A percentile compares a stretch with the other conserved stretches of the same genome.
These are phyloP conservation scores for Girardia tigrina DNA, from an alignment of 2,888 invertebrate genomes.

Conservation along the genomic window DNA sequence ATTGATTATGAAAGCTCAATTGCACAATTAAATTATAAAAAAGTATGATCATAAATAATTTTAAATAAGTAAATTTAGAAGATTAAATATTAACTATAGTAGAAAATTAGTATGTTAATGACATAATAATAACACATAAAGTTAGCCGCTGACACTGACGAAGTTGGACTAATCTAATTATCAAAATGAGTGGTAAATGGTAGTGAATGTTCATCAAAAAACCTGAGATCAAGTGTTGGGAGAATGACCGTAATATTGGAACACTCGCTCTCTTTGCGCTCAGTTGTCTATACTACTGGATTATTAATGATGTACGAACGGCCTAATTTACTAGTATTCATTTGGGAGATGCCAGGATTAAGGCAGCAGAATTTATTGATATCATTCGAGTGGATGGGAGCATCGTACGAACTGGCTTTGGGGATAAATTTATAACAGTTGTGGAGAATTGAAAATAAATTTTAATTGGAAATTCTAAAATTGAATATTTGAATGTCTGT, in stretches of 20 bases:
- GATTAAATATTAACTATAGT: slow-evolving; percentile 14
- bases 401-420: neutral
- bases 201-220: neutral
- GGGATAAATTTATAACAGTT: neutral
- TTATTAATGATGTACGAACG: slow-evolving; percentile 20
- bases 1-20: no score
- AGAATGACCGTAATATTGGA: slow-evolving; percentile 10
- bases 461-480: slow-evolving; percentile 10
- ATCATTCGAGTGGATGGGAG: neutral
- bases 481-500: slow-evolving; percentile 7
- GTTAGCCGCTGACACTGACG: slow-evolving; percentile 20
- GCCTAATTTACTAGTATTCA: slow-evolving; percentile 7
- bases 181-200: slow-evolving; percentile 17
- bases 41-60: no score
- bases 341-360: neutral
- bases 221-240: slow-evolving; percentile 23
- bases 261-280: neutral
- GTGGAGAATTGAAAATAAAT: neutral
- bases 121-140: slow-evolving; percentile 15
- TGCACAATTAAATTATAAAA: no score
- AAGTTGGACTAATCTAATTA: slow-evolving; percentile 9
- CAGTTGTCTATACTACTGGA: neutral
- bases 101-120: slow-evolving; percentile 19
- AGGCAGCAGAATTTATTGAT: slow-evolving; percentile 15
- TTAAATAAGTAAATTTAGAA: no score